phyloP scores from a whole-genome alignment of 2,888 invertebrate genomes.

The Mongoloraphidia duomilia region DNA sequence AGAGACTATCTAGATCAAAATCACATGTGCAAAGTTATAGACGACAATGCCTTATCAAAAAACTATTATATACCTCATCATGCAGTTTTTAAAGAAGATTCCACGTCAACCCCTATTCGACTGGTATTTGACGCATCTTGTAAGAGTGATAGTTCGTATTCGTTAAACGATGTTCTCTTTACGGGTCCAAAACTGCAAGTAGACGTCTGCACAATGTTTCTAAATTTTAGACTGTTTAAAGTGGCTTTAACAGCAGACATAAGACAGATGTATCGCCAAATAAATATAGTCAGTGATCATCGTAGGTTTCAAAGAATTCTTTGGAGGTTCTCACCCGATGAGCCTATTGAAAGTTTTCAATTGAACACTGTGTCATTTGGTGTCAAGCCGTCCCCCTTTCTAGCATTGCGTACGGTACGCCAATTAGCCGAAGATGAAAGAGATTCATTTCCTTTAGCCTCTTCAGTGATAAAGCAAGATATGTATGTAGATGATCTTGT shows the following conservation, averaged over 20 bases:
- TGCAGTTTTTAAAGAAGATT: background rate
- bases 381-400: background rate
- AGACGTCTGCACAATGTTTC: slow-evolving; percentile 2
- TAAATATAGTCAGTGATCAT: slow-evolving; percentile 8
- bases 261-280: slow-evolving; percentile 12
- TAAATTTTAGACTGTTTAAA: slow-evolving; percentile 1
- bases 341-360: background rate
- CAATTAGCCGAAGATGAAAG: slow-evolving; percentile 4
- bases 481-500: slow-evolving; percentile 6
- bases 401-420: slow-evolving; percentile 3
- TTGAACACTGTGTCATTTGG: slow-evolving; percentile 5
- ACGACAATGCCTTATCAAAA: background rate
- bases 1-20: background rate
- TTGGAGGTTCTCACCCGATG: background rate
- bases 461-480: background rate
- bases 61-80: background rate
- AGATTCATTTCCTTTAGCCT: background rate
- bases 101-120: background rate
- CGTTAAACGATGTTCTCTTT: background rate
- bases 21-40: background rate
- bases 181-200: slow-evolving; percentile 4
- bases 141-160: background rate
- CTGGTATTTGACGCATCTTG: background rate
- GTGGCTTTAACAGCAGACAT: slow-evolving; percentile 6
- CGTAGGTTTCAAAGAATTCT: slow-evolving; percentile 9